Evolutionary conservation across 2,888 invertebrate species (phyloP), one percentile per base, ranked within the genome.

Genomic region (Ornithoptera priamus): DNA sequence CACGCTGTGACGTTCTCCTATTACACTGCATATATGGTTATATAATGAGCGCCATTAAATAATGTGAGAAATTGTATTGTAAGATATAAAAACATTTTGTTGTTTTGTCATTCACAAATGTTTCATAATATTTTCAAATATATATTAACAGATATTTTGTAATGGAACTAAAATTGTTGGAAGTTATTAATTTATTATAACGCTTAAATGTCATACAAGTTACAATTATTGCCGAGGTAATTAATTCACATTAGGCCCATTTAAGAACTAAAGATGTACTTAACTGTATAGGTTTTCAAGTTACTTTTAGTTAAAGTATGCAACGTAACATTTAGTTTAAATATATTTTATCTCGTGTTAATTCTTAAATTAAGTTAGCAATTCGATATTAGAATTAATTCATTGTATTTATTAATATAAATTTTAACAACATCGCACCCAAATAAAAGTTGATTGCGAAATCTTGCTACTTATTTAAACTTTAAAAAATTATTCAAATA

Each of bases 21-120:
- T 69, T 69, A 62, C 69, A 65, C 65, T 62, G 24, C 39, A 57
- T 60, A 24, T 53, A 22, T 56, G 53, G 53, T 68, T 64, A 60
- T 39, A 64, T 68, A 68, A 65, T 60, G n/a, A 58, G 24, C 46
- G 39, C 22, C 30, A 59, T 65, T 69, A 62, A n/a, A 57, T 65
- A 58, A 57, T 67, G 22, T 57, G 56, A 50, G 57, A 65, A 61
- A 69, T 62, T 58, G 46, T 62, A 62, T 58, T 62, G 58, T 62
- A 46, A 62, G 57, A n/a, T 42, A 46, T 58, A 62, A 62, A 68
- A n/a, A 42, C 46, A 46, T 8, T 57, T 68, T 68, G 58, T 68
- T 65, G n/a, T 60, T 61, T 10, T 62, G 62, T 46, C 62, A 62
- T 12, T 53, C n/a, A n/a, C n/a, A n/a, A 18, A 53, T 6, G 53